phyloP scores from a whole-genome alignment of 1,140 invertebrate genomes.

The Ceratina calcarata region DNA sequence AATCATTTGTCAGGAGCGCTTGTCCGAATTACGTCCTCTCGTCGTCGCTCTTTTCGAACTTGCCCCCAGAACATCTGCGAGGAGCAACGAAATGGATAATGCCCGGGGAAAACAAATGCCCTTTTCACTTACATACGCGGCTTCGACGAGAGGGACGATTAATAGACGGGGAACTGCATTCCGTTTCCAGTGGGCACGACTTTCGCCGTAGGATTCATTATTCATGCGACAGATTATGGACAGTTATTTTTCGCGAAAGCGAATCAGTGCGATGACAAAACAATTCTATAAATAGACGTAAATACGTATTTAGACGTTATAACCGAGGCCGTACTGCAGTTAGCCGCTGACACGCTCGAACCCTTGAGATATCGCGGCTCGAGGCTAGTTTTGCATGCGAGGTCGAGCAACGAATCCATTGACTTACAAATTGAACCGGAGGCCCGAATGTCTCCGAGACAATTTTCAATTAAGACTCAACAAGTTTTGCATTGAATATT shows the following conservation, averaged over 20 bases:
- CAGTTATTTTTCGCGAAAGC: not conserved
- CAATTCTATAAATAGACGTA: slow-evolving; percentile 3
- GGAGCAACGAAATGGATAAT: not conserved
- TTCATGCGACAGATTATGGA: not conserved
- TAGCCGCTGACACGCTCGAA: not conserved
- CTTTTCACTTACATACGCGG: no score
- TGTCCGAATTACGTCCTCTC: slow-evolving; percentile 7
- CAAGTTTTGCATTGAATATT: not conserved
- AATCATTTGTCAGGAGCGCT: slow-evolving; percentile 44
- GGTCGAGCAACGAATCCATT: not conserved
- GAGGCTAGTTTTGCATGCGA: not conserved
- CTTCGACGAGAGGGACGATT: not conserved
- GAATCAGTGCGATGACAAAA: not conserved
- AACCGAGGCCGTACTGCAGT: not conserved
- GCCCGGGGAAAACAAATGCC: not conserved
- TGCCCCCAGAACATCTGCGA: not conserved
- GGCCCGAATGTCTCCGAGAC: not conserved
- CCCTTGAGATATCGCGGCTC: not conserved
- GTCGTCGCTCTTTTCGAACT: no score
- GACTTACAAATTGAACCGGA: not conserved
- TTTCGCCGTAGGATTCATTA: no score
- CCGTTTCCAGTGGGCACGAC: no score
- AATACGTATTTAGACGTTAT: no score
- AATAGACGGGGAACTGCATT: no score
- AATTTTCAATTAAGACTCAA: slow-evolving; percentile 3